phyloP scores from a whole-genome alignment of 2,113 vertebrate species.

The Phrynocephalus versicolor region DNA sequence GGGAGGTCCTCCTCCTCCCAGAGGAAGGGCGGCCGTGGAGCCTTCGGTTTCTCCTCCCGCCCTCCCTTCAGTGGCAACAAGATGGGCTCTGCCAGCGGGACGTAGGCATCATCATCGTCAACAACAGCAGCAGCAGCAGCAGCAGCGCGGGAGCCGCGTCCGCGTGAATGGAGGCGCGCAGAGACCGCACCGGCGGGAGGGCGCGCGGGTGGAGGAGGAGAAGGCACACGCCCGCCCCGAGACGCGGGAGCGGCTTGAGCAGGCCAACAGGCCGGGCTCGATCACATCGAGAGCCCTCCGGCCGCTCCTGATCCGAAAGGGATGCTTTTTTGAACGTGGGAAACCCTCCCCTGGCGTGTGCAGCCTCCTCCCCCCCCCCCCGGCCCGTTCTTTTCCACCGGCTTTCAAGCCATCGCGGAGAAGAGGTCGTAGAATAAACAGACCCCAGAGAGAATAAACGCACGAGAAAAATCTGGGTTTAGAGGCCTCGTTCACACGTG shows the following conservation, averaged over 20 bases:
- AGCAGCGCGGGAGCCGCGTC: constrained; percentile 8
- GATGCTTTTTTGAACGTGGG: too few species aligned
- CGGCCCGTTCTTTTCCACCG: too few species aligned
- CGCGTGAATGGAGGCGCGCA: constrained; percentile 23
- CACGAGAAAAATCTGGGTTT: too few species aligned
- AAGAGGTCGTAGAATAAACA: too few species aligned
- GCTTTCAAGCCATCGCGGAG: too few species aligned
- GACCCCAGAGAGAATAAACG: too few species aligned
- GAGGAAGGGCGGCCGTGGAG: constrained; percentile 32
- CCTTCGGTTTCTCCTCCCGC: background rate
- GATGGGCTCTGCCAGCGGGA: constrained; percentile 28
- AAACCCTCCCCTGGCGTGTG: too few species aligned
- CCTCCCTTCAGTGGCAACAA: background rate
- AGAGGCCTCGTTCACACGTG: background rate
- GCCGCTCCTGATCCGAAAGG: background rate
- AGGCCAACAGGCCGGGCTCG: background rate
- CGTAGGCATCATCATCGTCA: constrained; percentile 3
- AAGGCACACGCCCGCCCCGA: background rate
- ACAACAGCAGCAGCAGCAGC: constrained; percentile 1
- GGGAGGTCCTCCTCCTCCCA: constrained; percentile 62
- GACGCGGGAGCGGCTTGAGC: background rate
- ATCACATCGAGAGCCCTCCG: background rate
- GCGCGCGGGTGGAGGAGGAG: background rate
- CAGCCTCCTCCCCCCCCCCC: background rate
- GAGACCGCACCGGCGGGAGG: constrained; percentile 11